phyloP scores from a whole-genome alignment of 2,888 invertebrate genomes.

The Leucozona laternaria region DNA sequence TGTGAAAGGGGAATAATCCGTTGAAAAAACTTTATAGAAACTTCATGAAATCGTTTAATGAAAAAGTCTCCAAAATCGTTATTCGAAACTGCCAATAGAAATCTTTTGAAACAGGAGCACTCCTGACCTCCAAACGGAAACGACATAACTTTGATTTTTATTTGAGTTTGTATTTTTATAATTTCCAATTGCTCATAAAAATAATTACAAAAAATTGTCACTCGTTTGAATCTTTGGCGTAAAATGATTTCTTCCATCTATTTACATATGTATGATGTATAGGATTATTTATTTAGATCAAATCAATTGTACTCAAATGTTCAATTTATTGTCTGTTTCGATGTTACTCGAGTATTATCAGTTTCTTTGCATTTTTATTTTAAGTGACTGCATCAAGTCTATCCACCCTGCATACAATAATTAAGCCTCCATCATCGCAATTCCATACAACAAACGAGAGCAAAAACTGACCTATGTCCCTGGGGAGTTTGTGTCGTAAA shows the following conservation, averaged over 20 bases:
- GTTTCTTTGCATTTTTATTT: background rate
- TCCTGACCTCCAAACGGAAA: no score
- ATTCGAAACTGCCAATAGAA: no score
- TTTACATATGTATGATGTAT: background rate
- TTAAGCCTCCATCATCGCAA: slow-evolving; percentile 41
- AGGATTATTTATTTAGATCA: slow-evolving; percentile 61
- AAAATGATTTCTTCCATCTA: background rate
- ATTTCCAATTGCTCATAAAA: no score
- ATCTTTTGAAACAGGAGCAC: no score
- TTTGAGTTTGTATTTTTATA: no score
- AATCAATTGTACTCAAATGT: slow-evolving; percentile 59
- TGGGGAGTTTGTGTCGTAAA: slow-evolving; percentile 60
- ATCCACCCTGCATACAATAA: slow-evolving; percentile 14
- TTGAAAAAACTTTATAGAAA: no score
- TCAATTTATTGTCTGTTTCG: slow-evolving; percentile 4
- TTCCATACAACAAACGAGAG: slow-evolving; percentile 49
- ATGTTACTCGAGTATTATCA: background rate
- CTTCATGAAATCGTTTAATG: no score
- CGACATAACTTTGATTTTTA: no score
- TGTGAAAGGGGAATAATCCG: no score
- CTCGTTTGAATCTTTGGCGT: slow-evolving; percentile 40
- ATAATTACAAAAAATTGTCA: slow-evolving; percentile 39
- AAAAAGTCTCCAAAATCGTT: no score
- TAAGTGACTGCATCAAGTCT: slow-evolving; percentile 50
- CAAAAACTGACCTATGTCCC: slow-evolving; percentile 74